Conservation (phyloP, 2,888 invertebrate species). For the Latrodectus hesperus region DNA sequence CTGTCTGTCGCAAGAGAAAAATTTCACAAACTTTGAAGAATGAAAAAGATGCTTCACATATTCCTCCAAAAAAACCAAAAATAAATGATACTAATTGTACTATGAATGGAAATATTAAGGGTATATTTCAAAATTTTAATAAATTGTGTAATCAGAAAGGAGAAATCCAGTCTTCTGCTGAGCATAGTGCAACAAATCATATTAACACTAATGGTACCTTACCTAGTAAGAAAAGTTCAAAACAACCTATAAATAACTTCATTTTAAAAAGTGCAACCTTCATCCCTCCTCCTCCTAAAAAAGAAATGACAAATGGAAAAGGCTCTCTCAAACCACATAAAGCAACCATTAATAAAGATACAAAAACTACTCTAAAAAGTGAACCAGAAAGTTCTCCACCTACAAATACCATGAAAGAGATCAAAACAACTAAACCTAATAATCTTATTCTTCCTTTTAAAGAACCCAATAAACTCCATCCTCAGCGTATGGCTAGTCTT, state of each 20-base stretch:
- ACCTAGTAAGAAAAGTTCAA: conserved; percentile 21
- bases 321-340: conserved; percentile 18
- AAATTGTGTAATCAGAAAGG: conserved; percentile 28
- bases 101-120: conserved; percentile 54
- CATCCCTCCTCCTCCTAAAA: conserved; percentile 6
- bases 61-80: conserved; percentile 43
- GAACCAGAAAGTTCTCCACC: conserved; percentile 13
- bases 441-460: conserved; percentile 6
- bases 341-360: conserved; percentile 10
- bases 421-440: conserved; percentile 34
- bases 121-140: not conserved
- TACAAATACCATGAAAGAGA: conserved; percentile 14
- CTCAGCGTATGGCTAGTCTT: conserved; percentile 65
- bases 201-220: conserved; percentile 43
- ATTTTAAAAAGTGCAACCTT: conserved; percentile 48
- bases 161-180: not conserved
- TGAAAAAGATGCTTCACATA: conserved; percentile 11
- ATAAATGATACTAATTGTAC: conserved; percentile 28
- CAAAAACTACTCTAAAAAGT: conserved; percentile 23
- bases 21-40: not conserved
- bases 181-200: conserved; percentile 17
- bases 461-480: conserved; percentile 50
- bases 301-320: conserved; percentile 30
- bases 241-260: not conserved
- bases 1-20: conserved; percentile 37